These are phyloP conservation scores for Psittacara wagleri DNA, from an alignment of 2,113 vertebrate genomes.

Conservation along the genomic window DNA sequence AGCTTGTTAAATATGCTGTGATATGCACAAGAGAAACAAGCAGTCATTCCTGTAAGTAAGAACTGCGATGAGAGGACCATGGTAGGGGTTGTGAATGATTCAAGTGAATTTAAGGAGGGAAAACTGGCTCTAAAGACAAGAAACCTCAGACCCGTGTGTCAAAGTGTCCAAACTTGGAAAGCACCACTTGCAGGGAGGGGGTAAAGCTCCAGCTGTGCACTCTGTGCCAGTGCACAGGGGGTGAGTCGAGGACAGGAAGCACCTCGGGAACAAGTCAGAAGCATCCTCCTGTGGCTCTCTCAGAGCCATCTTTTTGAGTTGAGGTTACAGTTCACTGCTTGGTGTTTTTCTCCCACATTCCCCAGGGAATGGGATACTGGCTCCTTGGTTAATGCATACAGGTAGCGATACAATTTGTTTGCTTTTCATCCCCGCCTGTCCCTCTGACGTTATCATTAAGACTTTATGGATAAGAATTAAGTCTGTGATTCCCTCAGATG, in stretches of 20 bases:
- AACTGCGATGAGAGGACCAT: neutral
- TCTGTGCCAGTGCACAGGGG: rapidly evolving
- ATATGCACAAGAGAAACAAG: neutral
- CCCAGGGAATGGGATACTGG: neutral
- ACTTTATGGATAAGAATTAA: neutral
- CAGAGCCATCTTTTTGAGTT: neutral
- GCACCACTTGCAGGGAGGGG: rapidly evolving
- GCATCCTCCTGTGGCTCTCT: neutral
- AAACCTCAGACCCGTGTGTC: neutral
- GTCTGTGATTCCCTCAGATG: neutral
- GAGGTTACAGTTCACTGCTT: neutral
- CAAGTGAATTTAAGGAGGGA: neutral
- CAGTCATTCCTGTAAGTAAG: neutral
- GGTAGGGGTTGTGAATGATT: neutral
- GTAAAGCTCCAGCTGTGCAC: neutral
- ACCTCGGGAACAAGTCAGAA: neutral
- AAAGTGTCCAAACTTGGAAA: neutral
- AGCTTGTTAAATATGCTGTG: neutral
- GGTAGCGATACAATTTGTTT: neutral
- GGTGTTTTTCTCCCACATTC: neutral
- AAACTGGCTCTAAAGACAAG: neutral
- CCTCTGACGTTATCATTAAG: neutral
- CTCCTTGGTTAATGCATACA: neutral
- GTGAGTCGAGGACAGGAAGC: neutral
- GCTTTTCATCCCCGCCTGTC: neutral